These are phyloP conservation scores for Zaprionus ornatus DNA, from an alignment of 1,140 invertebrate genomes.

Conservation along the genomic window DNA sequence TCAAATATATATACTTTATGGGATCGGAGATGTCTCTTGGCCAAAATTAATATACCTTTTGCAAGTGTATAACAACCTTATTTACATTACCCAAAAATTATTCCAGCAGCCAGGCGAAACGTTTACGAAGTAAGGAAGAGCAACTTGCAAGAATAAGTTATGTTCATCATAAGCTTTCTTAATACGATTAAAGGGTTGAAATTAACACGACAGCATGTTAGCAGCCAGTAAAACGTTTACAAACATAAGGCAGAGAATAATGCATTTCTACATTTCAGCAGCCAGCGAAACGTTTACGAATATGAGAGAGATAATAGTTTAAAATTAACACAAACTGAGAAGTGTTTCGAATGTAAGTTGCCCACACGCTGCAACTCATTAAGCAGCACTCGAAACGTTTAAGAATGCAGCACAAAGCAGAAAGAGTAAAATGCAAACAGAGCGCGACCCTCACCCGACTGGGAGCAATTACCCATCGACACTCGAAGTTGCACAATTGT, in stretches of 20 bases:
- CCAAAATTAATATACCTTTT: too few relatives aligned
- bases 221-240: background rate
- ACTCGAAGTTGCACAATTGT: conserved; percentile 24
- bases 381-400: background rate
- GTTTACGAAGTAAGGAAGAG: background rate
- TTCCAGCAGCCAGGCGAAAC: background rate
- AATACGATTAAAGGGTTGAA: too few relatives aligned
- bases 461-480: background rate
- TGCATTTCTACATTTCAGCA: background rate
- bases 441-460: background rate
- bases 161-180: background rate
- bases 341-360: too few relatives aligned
- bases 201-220: background rate
- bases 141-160: too few relatives aligned
- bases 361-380: background rate
- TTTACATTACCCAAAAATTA: background rate
- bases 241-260: background rate
- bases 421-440: background rate
- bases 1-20: too few relatives aligned
- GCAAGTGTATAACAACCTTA: too few relatives aligned
- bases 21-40: too few relatives aligned
- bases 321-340: background rate
- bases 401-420: background rate
- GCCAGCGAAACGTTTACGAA: background rate
- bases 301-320: too few relatives aligned